Conservation (phyloP, 2,888 invertebrate genomes). For the Bellardia pandia region DNA sequence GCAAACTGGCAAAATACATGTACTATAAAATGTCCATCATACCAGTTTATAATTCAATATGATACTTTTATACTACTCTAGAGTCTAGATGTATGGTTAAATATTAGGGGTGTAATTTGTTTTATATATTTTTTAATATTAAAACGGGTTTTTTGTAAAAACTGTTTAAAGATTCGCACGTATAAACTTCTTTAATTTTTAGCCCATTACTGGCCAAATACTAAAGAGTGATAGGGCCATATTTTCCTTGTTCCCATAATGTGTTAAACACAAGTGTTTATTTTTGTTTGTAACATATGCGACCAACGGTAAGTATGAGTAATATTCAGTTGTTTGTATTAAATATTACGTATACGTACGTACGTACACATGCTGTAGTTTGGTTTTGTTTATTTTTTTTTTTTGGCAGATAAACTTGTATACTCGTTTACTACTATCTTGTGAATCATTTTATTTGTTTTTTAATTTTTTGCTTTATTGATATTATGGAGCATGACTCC, state of each 20-base stretch:
- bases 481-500: slow-evolving; percentile 13
- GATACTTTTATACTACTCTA: neutral
- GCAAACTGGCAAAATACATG: slow-evolving; percentile 52
- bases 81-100: neutral
- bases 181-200: too few relatives aligned
- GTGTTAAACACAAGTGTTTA: neutral
- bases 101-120: neutral
- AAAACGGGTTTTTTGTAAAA: too few relatives aligned
- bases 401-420: slow-evolving; percentile 7
- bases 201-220: too few relatives aligned
- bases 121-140: too few relatives aligned
- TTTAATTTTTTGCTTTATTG: neutral
- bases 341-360: slow-evolving; percentile 66
- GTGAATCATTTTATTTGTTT: slow-evolving; percentile 26
- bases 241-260: too few relatives aligned
- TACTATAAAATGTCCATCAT: neutral
- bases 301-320: slow-evolving; percentile 62
- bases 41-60: slow-evolving; percentile 4
- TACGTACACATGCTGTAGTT: slow-evolving; percentile 28
- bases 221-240: too few relatives aligned
- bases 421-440: neutral
- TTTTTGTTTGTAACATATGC: slow-evolving; percentile 7
- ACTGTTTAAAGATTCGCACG: too few relatives aligned
- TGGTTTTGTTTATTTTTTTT: neutral
- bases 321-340: slow-evolving; percentile 35